Conservation (phyloP, 2,888 invertebrate species). For the Callyntrura sp. region DNA sequence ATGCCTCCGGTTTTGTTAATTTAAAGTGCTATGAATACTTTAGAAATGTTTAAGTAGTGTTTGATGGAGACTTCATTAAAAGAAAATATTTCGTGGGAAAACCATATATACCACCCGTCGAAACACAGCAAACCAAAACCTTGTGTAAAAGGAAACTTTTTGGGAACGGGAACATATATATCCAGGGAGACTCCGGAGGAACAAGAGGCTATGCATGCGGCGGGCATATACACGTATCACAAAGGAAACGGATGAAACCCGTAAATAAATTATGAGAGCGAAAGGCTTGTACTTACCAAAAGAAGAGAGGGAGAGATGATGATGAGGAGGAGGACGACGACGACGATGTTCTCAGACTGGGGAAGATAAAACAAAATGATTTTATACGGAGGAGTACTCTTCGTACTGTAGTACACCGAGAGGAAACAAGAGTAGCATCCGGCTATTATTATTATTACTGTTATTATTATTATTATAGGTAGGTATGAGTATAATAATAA, state of each 20-base stretch:
- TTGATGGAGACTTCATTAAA: slow-evolving; percentile 57
- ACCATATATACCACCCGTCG: slow-evolving; percentile 45
- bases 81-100: slow-evolving; percentile 52
- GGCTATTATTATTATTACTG: neutral
- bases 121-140: slow-evolving; percentile 28
- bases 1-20: slow-evolving; percentile 39
- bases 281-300: slow-evolving; percentile 58
- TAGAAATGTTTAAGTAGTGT: slow-evolving; percentile 54
- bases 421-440: slow-evolving; percentile 21
- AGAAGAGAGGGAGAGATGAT: neutral
- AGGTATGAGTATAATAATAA: no score
- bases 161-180: neutral
- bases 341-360: slow-evolving; percentile 23
- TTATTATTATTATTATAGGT: no score
- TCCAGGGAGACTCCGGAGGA: neutral
- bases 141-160: slow-evolving; percentile 44
- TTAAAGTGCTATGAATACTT: slow-evolving; percentile 53
- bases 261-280: slow-evolving; percentile 67
- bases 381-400: neutral
- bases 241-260: slow-evolving; percentile 56
- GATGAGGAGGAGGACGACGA: slow-evolving; percentile 7
- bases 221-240: neutral
- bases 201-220: neutral
- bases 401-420: no score
- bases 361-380: slow-evolving; percentile 48